Base-by-base conservation (phyloP, 2,888 invertebrate genomes). In the Mesoligia furuncula region DNA sequence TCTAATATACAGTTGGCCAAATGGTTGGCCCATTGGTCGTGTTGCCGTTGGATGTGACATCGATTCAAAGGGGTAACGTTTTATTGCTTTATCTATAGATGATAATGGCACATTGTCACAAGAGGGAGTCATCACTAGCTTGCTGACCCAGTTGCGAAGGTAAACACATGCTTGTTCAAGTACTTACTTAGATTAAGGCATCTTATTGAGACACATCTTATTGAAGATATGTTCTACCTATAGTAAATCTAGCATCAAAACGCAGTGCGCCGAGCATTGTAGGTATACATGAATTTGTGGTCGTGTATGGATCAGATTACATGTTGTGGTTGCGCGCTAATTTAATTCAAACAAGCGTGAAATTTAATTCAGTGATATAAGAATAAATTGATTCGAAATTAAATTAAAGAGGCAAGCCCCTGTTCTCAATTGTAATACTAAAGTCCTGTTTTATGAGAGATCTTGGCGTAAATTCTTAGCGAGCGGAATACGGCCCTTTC, bases 101-200 rank as follows among this genome's bases (percentile, higher is more conserved):
- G 36, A 39, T 20, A 13, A 59, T 27, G 62, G 81, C 64, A 72
- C 61, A 73, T 75, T 73, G 70, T 73, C 69, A 78, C 67, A 73
- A 80, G 54, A 66, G 67, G 73, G 65, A 74, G 65, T 75, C 73
- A 84, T 69, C 64, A 36, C 31, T 45, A 54, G 59, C 69, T 79
- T 20, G 75, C 62, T 77, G 77, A 88, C 86, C 84, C 36, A 81
- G 39, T 81, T 86, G 42, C 45, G 20, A 81, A 81, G 45, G 73
- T 71, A 27, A 70, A 64, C 69, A 64, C 48, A 31, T 64, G 62
- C 65, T 79, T 66, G 51, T 65, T n/a, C 27, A 64, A 75, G 72
- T 70, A 70, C 57, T 73, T 64, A 61, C 66, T 70, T 79, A 77
- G 66, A 77, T 78, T 78, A 79, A 66, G 67, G 67, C 51, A 76